Evolutionary conservation across 2,888 invertebrate genomes (phyloP).

Genomic region (Polyommatus icarus): DNA sequence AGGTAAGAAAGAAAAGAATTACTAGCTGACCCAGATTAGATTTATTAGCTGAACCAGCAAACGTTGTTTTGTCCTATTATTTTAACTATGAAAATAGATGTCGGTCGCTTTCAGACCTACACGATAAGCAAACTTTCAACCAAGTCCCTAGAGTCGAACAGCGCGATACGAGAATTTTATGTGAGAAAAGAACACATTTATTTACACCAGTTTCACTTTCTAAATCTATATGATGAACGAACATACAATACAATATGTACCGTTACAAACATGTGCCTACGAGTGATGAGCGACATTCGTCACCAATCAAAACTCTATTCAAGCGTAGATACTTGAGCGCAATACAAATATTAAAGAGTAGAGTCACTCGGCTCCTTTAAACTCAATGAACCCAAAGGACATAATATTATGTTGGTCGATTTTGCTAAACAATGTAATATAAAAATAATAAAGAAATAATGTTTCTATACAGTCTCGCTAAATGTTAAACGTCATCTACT

Average conservation of each 20-base stretch:
- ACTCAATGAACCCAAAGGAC: no score
- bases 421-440: not conserved
- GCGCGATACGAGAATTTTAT: not conserved
- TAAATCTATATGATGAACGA: not conserved
- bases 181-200: not conserved
- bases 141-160: no score
- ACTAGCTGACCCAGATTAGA: no score
- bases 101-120: no score
- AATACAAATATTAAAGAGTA: not conserved
- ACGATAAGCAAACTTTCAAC: no score
- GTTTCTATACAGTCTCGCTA: not conserved
- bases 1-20: no score
- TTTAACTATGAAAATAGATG: no score
- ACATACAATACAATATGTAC: not conserved
- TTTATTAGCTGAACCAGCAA: no score
- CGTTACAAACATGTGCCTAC: not conserved
- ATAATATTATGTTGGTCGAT: not conserved
- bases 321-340: not conserved
- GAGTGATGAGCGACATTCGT: not conserved
- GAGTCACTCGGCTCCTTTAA: not conserved
- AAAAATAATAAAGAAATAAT: not conserved
- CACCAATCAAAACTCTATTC: conserved; percentile 9
- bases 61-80: no score
- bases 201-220: not conserved
- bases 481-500: not conserved